Percentiles rank a stretch among this genome's conserved stretches.
These are phyloP conservation scores for Paedocypris micromegethes DNA, from an alignment of 2,797 vertebrate genomes.

Conservation along the genomic window DNA sequence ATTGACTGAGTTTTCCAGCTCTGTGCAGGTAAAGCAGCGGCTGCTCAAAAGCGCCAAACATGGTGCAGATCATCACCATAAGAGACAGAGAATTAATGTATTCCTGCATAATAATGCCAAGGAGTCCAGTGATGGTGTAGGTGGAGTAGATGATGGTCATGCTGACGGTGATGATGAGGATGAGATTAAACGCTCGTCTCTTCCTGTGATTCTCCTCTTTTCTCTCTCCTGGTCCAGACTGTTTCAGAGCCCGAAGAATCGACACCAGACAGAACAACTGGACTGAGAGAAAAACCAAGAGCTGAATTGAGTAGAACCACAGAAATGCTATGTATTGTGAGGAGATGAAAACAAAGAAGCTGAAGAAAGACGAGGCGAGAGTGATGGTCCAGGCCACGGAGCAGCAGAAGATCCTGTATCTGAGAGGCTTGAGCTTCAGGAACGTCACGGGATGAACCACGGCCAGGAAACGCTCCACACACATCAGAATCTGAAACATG, in stretches of 20 bases:
- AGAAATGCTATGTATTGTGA: neutral
- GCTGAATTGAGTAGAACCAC: neutral
- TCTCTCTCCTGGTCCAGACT: conserved; percentile 10
- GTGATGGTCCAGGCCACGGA: neutral
- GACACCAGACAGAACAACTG: neutral
- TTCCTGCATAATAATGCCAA: neutral
- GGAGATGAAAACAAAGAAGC: neutral
- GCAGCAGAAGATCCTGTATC: conserved; percentile 4
- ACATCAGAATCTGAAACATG: neutral
- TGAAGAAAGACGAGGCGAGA: neutral
- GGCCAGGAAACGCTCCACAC: conserved; percentile 10
- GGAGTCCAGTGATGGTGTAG: neutral
- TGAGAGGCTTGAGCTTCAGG: conserved; percentile 10
- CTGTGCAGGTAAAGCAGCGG: conserved; percentile 2
- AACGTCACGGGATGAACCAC: conserved; percentile 6
- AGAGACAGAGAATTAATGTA: neutral
- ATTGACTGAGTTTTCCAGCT: neutral
- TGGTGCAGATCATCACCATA: neutral
- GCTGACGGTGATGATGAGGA: neutral
- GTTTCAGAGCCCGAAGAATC: neutral
- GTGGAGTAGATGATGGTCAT: neutral
- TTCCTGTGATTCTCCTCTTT: neutral
- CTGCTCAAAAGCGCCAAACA: conserved; percentile 4
- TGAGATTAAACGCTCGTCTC: neutral
- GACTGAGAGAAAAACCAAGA: neutral